A percentile compares a stretch with the other conserved stretches of the same genome.
phyloP scores from a whole-genome alignment of 2,888 invertebrate genomes.

The Brachyptera risi region DNA sequence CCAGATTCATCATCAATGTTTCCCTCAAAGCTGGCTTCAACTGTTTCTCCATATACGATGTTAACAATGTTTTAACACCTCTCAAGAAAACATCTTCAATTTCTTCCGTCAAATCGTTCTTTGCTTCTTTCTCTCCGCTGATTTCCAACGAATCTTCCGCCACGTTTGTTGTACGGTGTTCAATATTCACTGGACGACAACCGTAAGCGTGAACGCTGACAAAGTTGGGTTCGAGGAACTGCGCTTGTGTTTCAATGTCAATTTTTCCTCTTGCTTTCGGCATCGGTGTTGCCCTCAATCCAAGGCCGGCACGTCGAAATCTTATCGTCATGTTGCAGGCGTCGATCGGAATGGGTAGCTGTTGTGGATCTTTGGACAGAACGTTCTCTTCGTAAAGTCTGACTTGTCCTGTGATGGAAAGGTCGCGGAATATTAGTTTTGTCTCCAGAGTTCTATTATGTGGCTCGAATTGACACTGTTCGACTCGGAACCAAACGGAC shows the following conservation, averaged over 20 bases:
- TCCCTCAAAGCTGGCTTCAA: constrained; percentile 81
- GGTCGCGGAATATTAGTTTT: constrained; percentile 70
- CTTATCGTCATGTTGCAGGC: constrained; percentile 68
- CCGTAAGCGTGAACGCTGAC: constrained; percentile 83
- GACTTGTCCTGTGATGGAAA: constrained; percentile 73
- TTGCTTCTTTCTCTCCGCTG: constrained; percentile 3
- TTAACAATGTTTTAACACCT: constrained; percentile 74
- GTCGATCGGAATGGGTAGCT: constrained; percentile 45
- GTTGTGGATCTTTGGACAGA: constrained; percentile 29
- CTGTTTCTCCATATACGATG: constrained; percentile 79
- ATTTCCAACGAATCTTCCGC: neutral
- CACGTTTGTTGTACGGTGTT: neutral
- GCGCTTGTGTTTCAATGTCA: constrained; percentile 23
- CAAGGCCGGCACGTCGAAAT: constrained; percentile 68
- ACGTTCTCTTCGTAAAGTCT: constrained; percentile 44
- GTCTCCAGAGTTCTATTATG: constrained; percentile 70
- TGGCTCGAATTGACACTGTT: constrained; percentile 72
- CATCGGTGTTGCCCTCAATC: constrained; percentile 55
- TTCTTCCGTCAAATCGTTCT: constrained; percentile 57
- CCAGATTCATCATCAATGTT: constrained; percentile 82
- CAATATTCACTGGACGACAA: constrained; percentile 45
- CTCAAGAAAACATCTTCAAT: constrained; percentile 82
- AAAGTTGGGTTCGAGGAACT: constrained; percentile 76
- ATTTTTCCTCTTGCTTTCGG: constrained; percentile 39
- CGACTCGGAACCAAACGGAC: constrained; percentile 61